Evolutionary conservation across 2,113 vertebrate genomes (phyloP).

Genomic region (Cebidichthys violaceus): DNA sequence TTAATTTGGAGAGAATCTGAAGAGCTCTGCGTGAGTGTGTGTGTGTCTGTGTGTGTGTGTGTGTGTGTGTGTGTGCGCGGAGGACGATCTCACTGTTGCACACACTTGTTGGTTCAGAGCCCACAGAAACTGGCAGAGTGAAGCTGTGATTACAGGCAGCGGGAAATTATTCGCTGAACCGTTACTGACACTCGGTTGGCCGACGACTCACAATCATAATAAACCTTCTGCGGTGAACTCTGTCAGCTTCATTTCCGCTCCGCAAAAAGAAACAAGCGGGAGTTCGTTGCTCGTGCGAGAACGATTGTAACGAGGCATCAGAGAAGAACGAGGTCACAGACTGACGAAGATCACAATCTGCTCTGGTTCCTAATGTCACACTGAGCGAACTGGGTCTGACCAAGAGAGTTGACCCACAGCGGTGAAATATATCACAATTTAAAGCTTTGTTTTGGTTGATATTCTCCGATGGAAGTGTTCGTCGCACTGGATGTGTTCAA

Average conservation of each 20-base stretch:
- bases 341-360: neutral
- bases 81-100: constrained; percentile 7
- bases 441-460: neutral
- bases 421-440: no score
- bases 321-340: neutral
- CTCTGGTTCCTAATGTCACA: neutral
- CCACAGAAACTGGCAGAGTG: constrained; percentile 49
- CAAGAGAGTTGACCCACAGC: neutral
- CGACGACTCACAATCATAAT: neutral
- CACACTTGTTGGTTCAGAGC: constrained; percentile 21
- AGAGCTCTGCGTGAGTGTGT: constrained; percentile 7
- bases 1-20: constrained; percentile 20
- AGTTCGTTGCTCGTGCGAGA: neutral
- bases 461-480: neutral
- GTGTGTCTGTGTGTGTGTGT: constrained; percentile 10
- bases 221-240: neutral
- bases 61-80: neutral
- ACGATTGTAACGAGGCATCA: neutral
- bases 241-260: neutral
- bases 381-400: neutral
- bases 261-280: neutral
- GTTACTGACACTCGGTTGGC: constrained; percentile 8
- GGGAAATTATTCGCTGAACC: constrained; percentile 10
- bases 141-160: constrained; percentile 40
- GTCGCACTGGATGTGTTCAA: neutral